Evolutionary conservation across 2,888 invertebrate species (phyloP).

Genomic region (Macrosoma leucophasiata): DNA sequence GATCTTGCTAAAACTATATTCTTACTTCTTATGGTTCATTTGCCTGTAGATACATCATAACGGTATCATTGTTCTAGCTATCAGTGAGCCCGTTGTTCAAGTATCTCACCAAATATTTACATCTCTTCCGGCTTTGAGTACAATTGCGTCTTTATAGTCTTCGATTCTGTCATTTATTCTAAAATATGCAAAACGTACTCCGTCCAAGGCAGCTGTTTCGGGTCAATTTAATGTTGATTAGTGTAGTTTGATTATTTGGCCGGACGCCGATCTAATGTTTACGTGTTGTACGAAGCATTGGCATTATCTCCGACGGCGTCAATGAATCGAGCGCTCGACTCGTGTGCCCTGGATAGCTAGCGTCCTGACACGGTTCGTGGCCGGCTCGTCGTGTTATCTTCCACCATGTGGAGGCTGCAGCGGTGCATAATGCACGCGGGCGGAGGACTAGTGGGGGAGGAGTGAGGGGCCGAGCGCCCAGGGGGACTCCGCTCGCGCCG

Average conservation of each 20-base stretch:
- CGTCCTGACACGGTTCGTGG: conserved; percentile 37
- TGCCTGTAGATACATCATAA: no score
- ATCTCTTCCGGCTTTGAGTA: conserved; percentile 8
- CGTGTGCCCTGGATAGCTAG: conserved; percentile 39
- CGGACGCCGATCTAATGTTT: conserved; percentile 35
- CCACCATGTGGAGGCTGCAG: conserved; percentile 63
- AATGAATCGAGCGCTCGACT: conserved; percentile 52
- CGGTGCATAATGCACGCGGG: conserved; percentile 57
- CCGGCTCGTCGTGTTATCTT: conserved; percentile 43
- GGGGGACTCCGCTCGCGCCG: conserved; percentile 40
- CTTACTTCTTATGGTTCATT: no score
- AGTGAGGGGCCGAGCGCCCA: conserved; percentile 29
- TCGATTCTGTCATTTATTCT: not conserved
- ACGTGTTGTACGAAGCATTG: conserved; percentile 49
- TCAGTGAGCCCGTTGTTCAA: no score
- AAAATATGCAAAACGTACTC: not conserved
- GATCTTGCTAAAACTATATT: no score
- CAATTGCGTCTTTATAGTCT: conserved; percentile 6
- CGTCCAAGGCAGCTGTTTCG: not conserved
- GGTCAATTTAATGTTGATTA: conserved; percentile 3
- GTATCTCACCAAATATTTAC: conserved; percentile 10
- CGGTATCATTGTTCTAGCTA: no score
- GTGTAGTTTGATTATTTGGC: conserved; percentile 24
- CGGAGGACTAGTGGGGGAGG: conserved; percentile 28
- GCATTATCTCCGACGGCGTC: conserved; percentile 50